A percentile compares a stretch with the other conserved stretches of the same genome.
phyloP scores from a whole-genome alignment of 2,888 invertebrate species.

The Matsumyia berberina region DNA sequence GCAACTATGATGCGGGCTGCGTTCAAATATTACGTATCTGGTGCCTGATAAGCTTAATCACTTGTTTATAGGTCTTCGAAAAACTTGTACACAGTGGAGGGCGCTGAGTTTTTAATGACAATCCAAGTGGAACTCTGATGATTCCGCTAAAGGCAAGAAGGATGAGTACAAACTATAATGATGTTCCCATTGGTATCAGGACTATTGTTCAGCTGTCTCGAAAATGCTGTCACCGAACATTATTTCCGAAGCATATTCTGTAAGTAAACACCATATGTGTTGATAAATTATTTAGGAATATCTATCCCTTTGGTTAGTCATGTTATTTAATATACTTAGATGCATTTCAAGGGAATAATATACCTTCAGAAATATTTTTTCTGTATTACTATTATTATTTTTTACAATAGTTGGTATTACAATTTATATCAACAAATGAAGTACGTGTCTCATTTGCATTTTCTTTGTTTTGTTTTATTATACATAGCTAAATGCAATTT shows the following conservation, averaged over 20 bases:
- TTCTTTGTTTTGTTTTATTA: too few relatives aligned
- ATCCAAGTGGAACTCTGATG: constrained; percentile 78
- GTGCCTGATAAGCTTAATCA: constrained; percentile 6
- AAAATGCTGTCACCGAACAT: constrained; percentile 87
- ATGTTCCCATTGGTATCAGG: constrained; percentile 88
- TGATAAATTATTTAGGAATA: neutral
- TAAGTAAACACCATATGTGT: too few relatives aligned
- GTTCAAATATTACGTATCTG: neutral
- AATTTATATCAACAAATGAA: too few relatives aligned
- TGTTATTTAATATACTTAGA: too few relatives aligned
- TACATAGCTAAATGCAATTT: too few relatives aligned
- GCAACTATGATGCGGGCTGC: constrained; percentile 11
- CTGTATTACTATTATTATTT: too few relatives aligned
- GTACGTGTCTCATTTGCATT: too few relatives aligned
- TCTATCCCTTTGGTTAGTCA: too few relatives aligned
- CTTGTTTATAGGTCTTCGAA: constrained; percentile 11
- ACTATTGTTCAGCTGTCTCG: constrained; percentile 85
- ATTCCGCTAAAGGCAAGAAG: constrained; percentile 81
- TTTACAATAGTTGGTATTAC: too few relatives aligned
- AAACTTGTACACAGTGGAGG: constrained; percentile 6
- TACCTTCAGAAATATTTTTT: too few relatives aligned
- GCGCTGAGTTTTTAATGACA: neutral
- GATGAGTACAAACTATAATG: constrained; percentile 86
- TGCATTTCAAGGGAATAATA: too few relatives aligned
- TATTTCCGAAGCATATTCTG: constrained; percentile 88